Evolutionary conservation across 2,888 invertebrate genomes (phyloP).

Genomic region (Eilema griseolum): DNA sequence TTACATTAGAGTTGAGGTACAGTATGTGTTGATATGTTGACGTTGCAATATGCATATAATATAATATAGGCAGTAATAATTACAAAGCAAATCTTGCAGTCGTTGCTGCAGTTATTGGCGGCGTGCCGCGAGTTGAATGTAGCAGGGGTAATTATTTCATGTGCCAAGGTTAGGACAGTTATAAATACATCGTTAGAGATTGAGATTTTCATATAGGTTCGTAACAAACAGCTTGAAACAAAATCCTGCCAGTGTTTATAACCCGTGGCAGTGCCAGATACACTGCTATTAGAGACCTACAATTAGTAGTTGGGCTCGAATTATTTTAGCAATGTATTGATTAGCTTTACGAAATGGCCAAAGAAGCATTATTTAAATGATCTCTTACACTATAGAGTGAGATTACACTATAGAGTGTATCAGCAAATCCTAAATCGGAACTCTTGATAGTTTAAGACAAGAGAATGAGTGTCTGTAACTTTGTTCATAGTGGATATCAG

Average conservation of each 20-base stretch:
- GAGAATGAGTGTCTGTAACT: too few relatives aligned
- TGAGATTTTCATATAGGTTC: background rate
- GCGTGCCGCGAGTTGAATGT: conserved; percentile 44
- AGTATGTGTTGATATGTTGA: too few relatives aligned
- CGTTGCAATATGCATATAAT: too few relatives aligned
- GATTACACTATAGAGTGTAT: background rate
- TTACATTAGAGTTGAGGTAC: too few relatives aligned
- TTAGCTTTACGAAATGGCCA: too few relatives aligned
- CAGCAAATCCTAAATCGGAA: conserved; percentile 24
- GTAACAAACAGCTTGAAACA: background rate
- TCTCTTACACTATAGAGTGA: too few relatives aligned
- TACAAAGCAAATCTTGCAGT: too few relatives aligned
- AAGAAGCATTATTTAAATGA: too few relatives aligned
- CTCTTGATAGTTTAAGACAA: background rate
- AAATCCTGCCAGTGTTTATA: background rate
- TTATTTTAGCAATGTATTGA: too few relatives aligned
- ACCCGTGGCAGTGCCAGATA: background rate
- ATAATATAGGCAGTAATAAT: too few relatives aligned
- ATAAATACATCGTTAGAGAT: conserved; percentile 41
- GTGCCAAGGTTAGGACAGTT: conserved; percentile 56
- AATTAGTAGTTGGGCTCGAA: background rate
- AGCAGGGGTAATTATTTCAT: conserved; percentile 47
- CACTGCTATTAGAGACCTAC: too few relatives aligned
- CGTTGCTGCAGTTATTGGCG: conserved; percentile 48
- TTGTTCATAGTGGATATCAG: background rate